These are phyloP conservation scores for Caenorhabditis japonica DNA, from an alignment of 2,888 invertebrate species.

Conservation along the genomic window DNA sequence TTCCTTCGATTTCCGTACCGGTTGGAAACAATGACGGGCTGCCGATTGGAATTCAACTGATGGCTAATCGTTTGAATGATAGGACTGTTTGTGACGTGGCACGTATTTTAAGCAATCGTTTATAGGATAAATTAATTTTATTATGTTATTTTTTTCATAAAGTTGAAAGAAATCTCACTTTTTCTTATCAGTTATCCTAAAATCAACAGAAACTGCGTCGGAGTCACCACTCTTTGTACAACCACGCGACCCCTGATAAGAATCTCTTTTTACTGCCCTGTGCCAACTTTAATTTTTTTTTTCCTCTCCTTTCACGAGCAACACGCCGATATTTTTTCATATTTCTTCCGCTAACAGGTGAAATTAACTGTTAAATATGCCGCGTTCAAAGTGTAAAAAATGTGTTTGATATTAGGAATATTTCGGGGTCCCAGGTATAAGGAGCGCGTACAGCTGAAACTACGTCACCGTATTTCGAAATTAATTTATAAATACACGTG, in stretches of 20 bases:
- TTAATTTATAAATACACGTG: too few relatives aligned
- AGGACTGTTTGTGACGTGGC: slow-evolving; percentile 54
- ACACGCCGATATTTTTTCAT: too few relatives aligned
- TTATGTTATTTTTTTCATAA: neutral
- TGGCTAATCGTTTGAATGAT: slow-evolving; percentile 53
- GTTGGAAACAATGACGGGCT: slow-evolving; percentile 52
- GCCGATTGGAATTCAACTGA: slow-evolving; percentile 72
- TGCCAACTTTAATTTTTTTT: slow-evolving; percentile 4
- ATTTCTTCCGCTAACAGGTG: too few relatives aligned
- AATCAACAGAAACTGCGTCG: too few relatives aligned
- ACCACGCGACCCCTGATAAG: neutral
- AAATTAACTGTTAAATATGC: too few relatives aligned
- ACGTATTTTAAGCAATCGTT: slow-evolving; percentile 15
- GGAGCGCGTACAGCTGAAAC: too few relatives aligned
- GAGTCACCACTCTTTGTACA: neutral
- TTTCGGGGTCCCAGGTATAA: too few relatives aligned
- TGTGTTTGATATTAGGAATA: too few relatives aligned
- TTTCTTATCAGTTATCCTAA: neutral
- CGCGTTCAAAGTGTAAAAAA: too few relatives aligned
- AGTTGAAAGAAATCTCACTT: neutral
- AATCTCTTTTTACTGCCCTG: neutral
- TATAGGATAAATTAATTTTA: neutral
- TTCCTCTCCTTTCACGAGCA: neutral
- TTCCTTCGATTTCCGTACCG: slow-evolving; percentile 74
- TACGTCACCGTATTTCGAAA: too few relatives aligned